Conservation (phyloP, 2,113 vertebrate genomes). For the Pholis gunnellus region DNA sequence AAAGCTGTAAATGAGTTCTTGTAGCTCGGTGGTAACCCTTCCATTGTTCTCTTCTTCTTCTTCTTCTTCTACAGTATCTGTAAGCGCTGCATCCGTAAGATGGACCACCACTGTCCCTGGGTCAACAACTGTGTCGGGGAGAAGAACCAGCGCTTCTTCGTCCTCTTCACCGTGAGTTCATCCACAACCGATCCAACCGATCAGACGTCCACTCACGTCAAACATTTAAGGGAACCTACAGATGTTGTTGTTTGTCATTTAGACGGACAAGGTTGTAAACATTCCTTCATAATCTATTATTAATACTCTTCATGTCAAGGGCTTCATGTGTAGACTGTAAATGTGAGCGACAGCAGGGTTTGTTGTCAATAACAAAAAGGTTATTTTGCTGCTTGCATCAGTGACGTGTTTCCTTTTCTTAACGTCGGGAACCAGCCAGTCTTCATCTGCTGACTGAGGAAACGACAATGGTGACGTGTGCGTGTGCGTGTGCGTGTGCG, state of each 20-base stretch:
- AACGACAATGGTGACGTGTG: not conserved
- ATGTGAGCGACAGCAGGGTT: not conserved
- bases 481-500: no score
- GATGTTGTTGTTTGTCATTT: no score
- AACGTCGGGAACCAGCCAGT: not conserved
- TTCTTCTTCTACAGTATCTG: conserved; percentile 41
- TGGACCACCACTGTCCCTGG: conserved; percentile 59
- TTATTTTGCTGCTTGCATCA: not conserved
- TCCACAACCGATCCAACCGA: not conserved
- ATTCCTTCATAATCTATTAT: no score
- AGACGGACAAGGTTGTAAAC: no score
- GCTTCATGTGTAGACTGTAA: no score
- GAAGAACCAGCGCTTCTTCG: conserved; percentile 58
- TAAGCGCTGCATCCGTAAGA: conserved; percentile 51
- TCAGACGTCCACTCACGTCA: not conserved
- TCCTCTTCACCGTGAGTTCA: conserved; percentile 46
- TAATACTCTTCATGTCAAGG: no score
- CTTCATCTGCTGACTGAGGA: not conserved
- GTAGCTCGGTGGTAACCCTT: no score
- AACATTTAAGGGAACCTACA: no score
- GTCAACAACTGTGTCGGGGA: conserved; percentile 57
- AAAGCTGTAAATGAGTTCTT: no score
- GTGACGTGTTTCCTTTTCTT: not conserved
- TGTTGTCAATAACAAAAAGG: not conserved
- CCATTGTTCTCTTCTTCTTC: not conserved